Evolutionary conservation across 1,140 invertebrate species (phyloP).

Genomic region (Drosophila yakuba): DNA sequence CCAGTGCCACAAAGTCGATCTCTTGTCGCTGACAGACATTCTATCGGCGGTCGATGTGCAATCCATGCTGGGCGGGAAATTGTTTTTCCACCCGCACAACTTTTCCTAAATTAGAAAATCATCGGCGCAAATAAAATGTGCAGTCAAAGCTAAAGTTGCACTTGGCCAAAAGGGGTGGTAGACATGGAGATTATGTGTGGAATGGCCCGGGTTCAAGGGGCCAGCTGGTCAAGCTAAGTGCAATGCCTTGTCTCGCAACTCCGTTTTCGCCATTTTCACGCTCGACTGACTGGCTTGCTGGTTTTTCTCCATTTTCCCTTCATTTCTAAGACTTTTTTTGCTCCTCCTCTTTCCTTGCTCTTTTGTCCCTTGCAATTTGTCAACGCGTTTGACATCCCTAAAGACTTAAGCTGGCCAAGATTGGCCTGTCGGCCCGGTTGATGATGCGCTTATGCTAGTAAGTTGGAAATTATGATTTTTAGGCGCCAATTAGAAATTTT

Average conservation of each 20-base stretch:
- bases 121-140: slow-evolving; percentile 79
- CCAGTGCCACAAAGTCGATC: slow-evolving; percentile 48
- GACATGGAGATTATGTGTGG: neutral
- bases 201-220: neutral
- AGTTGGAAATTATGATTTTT: slow-evolving; percentile 56
- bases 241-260: slow-evolving; percentile 71
- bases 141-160: slow-evolving; percentile 58
- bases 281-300: slow-evolving; percentile 20
- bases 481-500: slow-evolving; percentile 41
- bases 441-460: slow-evolving; percentile 39
- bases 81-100: slow-evolving; percentile 51
- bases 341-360: neutral
- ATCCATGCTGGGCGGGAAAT: slow-evolving; percentile 54
- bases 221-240: slow-evolving; percentile 72
- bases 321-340: neutral
- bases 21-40: slow-evolving; percentile 60
- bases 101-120: slow-evolving; percentile 78
- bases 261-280: slow-evolving; percentile 46
- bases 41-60: slow-evolving; percentile 20
- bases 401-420: slow-evolving; percentile 61
- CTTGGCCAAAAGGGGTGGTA: slow-evolving; percentile 22
- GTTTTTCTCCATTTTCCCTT: slow-evolving; percentile 3
- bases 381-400: slow-evolving; percentile 61
- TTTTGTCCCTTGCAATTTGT: slow-evolving; percentile 51
- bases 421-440: slow-evolving; percentile 27